A percentile compares a stretch with the other conserved stretches of the same genome.
These are phyloP conservation scores for Cettia cetti DNA, from an alignment of 2,113 vertebrate species.

Conservation along the genomic window DNA sequence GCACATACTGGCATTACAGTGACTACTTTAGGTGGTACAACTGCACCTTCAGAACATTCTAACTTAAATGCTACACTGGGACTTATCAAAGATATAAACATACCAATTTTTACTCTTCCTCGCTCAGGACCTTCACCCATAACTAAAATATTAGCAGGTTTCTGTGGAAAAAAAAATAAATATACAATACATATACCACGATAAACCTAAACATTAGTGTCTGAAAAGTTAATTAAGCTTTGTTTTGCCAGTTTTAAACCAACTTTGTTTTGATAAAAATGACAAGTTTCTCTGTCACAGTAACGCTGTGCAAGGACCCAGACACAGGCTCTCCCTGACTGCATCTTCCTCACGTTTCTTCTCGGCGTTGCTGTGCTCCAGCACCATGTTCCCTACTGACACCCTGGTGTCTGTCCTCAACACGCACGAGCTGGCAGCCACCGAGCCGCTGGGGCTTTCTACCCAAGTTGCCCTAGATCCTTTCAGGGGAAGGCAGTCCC, in stretches of 20 bases:
- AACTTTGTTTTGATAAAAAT: slow-evolving; percentile 55
- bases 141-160: slow-evolving; percentile 99
- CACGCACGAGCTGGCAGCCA: not conserved
- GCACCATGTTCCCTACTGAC: not conserved
- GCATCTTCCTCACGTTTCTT: not conserved
- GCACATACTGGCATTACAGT: slow-evolving; percentile 48
- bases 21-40: slow-evolving; percentile 58
- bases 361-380: rapidly evolving
- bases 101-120: slow-evolving; percentile 99
- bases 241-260: slow-evolving; percentile 67
- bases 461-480: not conserved
- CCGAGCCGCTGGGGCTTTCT: rapidly evolving
- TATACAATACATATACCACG: slow-evolving; percentile 74
- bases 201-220: slow-evolving; percentile 68
- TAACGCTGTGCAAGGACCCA: slow-evolving; percentile 26
- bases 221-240: slow-evolving; percentile 66
- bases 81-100: slow-evolving; percentile 78
- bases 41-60: slow-evolving; percentile 66
- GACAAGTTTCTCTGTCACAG: not conserved
- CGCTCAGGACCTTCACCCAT: slow-evolving; percentile 99
- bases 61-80: slow-evolving; percentile 74
- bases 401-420: not conserved
- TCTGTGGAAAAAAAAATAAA: slow-evolving; percentile 87
- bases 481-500: not conserved
- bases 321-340: slow-evolving; percentile 8